A percentile compares a stretch with the other conserved stretches of the same genome.
These are phyloP conservation scores for Coronaproctus castanopsis DNA, from an alignment of 2,888 invertebrate genomes.

Conservation along the genomic window DNA sequence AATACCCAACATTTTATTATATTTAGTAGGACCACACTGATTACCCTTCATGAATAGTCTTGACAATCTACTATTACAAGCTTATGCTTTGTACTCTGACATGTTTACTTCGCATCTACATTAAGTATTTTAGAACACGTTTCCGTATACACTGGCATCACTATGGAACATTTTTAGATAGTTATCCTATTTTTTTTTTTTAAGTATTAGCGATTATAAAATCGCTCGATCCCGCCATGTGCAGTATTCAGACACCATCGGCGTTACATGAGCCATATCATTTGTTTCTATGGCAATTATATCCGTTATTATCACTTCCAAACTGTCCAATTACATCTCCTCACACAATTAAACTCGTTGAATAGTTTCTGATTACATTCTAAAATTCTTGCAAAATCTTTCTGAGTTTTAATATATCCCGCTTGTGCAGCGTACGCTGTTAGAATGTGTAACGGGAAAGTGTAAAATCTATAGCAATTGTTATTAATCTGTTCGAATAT, in stretches of 20 bases:
- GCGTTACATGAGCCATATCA: not conserved
- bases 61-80: too few relatives aligned
- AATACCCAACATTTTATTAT: too few relatives aligned
- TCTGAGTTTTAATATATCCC: not conserved
- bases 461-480: not conserved
- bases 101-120: too few relatives aligned
- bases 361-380: not conserved
- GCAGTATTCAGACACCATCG: not conserved
- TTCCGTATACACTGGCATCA: too few relatives aligned
- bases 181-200: not conserved
- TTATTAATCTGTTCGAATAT: not conserved
- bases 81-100: too few relatives aligned
- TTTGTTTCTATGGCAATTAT: not conserved
- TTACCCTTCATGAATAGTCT: too few relatives aligned
- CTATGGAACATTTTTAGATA: too few relatives aligned
- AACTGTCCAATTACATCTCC: not conserved
- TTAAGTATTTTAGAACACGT: too few relatives aligned
- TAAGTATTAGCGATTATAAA: not conserved
- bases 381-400: not conserved
- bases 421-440: not conserved
- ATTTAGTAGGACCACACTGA: too few relatives aligned
- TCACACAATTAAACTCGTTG: not conserved
- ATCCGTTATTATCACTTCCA: not conserved
- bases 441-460: not conserved
- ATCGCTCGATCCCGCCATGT: not conserved